Evolutionary conservation across 2,888 invertebrate species (phyloP), one percentile per base, ranked within the genome.

Genomic region (Parelbella ahira): DNA sequence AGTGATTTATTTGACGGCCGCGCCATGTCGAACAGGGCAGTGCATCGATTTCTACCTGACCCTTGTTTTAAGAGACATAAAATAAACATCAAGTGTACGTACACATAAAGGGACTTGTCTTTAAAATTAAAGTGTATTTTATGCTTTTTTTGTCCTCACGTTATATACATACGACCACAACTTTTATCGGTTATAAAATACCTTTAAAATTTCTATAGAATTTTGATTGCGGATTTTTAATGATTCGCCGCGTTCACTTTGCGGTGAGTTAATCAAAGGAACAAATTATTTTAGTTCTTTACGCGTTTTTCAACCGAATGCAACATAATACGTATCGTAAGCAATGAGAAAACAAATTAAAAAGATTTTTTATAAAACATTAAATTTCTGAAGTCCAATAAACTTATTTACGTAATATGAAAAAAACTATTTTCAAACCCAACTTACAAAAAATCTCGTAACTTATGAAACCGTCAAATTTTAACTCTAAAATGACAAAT

Each of bases 1-100:
- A 60, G 68, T 81, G 82, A 83, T 86, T 86, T 86, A 84, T 84
- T 62, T 68, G 74, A 76, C 76, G 69, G 63, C 59, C 53, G 53
- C 51, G 60, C 71, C 76, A 71, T 68, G 72, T 68, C 63, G 70
- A 66, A 63, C 72, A 71, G 69, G 54, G 68, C 76, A 75, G 80
- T 76, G 81, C 76, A 67, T 69, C 69, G 68, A 69, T 68, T 64
- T 61, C 63, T 63, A 55, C 58, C 57, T 48, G 72, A 69, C 63
- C 73, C 80, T 78, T 83, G 81, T 83, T 82, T 76, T 66, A 67
- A 57, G 53, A 53, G 56, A 61, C 63, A 69, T 74, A 68, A 72
- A 72, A 71, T 66, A 70, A 70, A 70, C 66, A 69, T 62, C 52
- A 51, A 54, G 55, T 54, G 53, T 39, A 48, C 50, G 4, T 4